A percentile compares a stretch with the other conserved stretches of the same genome.
phyloP scores from a whole-genome alignment of 1,140 invertebrate species.

The Ceratina calcarata region DNA sequence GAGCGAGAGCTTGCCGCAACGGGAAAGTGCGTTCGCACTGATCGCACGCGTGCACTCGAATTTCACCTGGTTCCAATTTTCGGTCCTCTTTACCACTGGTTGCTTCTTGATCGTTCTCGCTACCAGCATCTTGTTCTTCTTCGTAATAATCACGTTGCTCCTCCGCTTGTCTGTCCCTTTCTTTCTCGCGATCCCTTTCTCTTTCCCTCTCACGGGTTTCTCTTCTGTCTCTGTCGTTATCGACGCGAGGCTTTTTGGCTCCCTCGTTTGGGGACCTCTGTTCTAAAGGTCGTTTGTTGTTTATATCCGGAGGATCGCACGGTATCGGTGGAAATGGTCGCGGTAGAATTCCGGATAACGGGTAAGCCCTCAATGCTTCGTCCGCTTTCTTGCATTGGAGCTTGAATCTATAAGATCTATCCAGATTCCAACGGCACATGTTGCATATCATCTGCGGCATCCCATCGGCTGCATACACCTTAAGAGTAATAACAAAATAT shows the following conservation, averaged over 20 bases:
- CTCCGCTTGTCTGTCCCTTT: conserved; percentile 40
- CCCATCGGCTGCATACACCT: conserved; percentile 86
- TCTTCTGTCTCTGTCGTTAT: conserved; percentile 73
- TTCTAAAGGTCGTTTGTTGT: conserved; percentile 67
- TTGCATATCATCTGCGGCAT: conserved; percentile 87
- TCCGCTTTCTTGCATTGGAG: conserved; percentile 87
- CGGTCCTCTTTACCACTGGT: conserved; percentile 67
- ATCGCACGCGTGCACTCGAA: conserved; percentile 82
- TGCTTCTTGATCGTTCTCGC: conserved; percentile 73
- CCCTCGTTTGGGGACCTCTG: conserved; percentile 63
- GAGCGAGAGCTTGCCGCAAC: conserved; percentile 84
- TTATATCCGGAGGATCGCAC: conserved; percentile 63
- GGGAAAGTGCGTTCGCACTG: conserved; percentile 87
- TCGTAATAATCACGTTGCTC: conserved; percentile 72
- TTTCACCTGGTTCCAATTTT: conserved; percentile 77
- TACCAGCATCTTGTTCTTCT: conserved; percentile 80
- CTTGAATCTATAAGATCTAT: conserved; percentile 87
- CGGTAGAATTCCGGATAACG: conserved; percentile 84
- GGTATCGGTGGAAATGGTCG: conserved; percentile 77
- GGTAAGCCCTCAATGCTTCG: conserved; percentile 84
- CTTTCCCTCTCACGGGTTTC: conserved; percentile 47
- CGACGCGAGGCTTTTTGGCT: conserved; percentile 71
- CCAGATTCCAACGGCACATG: conserved; percentile 84
- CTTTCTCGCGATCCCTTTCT: conserved; percentile 66
- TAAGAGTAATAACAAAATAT: conserved; percentile 59